Conservation (phyloP, 2,888 invertebrate genomes). For the Pandemis corylana region DNA sequence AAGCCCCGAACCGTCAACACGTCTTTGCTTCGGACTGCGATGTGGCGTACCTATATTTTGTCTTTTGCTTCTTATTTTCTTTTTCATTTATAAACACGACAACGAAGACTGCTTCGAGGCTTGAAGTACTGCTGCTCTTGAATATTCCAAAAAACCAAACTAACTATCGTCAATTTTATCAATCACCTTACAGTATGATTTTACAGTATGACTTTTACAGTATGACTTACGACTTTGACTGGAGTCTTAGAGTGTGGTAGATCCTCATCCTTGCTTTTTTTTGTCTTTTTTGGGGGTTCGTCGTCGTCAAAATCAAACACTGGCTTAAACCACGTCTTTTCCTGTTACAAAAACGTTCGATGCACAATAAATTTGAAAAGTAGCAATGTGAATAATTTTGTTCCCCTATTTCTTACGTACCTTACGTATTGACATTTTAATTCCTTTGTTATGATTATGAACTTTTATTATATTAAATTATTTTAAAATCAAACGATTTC, state of each 20-base stretch:
- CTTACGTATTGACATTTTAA: constrained; percentile 14
- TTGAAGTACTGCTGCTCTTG: no score
- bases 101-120: no score
- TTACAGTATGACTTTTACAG: background rate
- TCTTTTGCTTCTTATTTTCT: no score
- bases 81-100: no score
- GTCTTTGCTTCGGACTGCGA: no score
- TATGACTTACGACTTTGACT: constrained; percentile 42
- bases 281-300: constrained; percentile 53
- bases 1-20: no score
- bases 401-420: background rate
- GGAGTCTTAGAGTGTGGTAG: constrained; percentile 29
- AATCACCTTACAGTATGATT: no score
- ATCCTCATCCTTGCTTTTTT: constrained; percentile 45
- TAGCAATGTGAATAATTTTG: background rate
- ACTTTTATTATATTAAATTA: background rate
- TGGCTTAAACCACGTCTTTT: constrained; percentile 75
- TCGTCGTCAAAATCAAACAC: constrained; percentile 72
- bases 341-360: constrained; percentile 50
- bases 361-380: no score
- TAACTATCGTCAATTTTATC: no score
- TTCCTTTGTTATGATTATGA: background rate
- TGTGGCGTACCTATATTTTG: no score
- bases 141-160: no score
- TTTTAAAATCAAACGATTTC: background rate